Evolutionary conservation across 1,140 invertebrate genomes (phyloP), one percentile per base, ranked within the genome.

Genomic region (Drosophila jambulina): DNA sequence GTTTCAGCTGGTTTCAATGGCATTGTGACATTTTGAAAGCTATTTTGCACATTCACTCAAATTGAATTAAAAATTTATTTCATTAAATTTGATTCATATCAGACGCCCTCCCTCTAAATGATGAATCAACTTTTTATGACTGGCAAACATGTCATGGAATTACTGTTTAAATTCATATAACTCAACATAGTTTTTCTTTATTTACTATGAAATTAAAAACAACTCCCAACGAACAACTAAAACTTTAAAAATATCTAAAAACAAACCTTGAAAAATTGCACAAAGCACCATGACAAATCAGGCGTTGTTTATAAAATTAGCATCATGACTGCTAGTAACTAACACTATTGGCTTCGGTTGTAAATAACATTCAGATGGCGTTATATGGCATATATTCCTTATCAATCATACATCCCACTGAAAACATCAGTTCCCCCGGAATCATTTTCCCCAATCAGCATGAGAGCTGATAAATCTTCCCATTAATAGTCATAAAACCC

Each of bases 61-160:
- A 86, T 86, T 87, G 83, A 87, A 86, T 86, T 86, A 82, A 80
- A 59, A 65, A 77, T 82, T 78, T 45, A 57, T 62, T 60, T 45
- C 58, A 71, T 60, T 60, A 61, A 57, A 36, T 72, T 80, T 78
- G 82, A 85, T 74, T 81, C 61, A 38, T 7, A 38, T 38, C 15
- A 38, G 15, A 2, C 46, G 40, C 8, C 8, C 32, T 12, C 32
- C 17, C 10, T 4, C 13, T 29, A 23, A 71, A 49, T 29, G 68
- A 78, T 81, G 63, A 82, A 54, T 69, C 58, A 53, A 63, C 43
- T 17, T 34, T 10, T 23, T 32, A 36, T 36, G 60, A 4, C 43
- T 8, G 19, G 13, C n/a, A 21, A 29, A 56, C 0, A 36, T 9
- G 12, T 53, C 9, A 19, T 5, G 17, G n/a, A 25, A 43, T 58